phyloP scores from a whole-genome alignment of 2,888 invertebrate genomes.

The Oxycera nigricornis region DNA sequence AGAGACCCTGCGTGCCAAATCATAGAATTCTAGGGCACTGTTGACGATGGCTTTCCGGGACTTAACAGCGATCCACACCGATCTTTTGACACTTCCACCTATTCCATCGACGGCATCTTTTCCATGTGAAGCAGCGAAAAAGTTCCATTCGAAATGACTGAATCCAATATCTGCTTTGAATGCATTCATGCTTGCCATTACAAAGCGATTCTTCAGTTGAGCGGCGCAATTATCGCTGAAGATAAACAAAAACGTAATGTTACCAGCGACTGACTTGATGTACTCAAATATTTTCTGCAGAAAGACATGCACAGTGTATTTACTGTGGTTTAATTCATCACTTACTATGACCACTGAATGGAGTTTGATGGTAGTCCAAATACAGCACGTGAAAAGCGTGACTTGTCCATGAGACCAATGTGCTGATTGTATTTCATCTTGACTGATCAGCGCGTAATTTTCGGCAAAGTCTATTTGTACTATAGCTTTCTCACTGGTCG shows the following conservation, averaged over 20 bases:
- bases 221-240: constrained; percentile 47
- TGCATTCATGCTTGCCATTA: constrained; percentile 49
- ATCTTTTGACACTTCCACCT: constrained; percentile 47
- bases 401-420: constrained; percentile 29
- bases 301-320: not conserved
- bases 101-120: constrained; percentile 50
- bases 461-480: not conserved
- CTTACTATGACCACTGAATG: constrained; percentile 8
- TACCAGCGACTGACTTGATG: constrained; percentile 43
- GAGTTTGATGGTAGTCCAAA: constrained; percentile 28
- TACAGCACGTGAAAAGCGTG: constrained; percentile 21
- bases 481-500: not conserved
- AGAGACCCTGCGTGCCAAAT: not conserved
- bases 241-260: constrained; percentile 46
- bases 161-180: constrained; percentile 46
- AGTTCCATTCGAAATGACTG: constrained; percentile 48
- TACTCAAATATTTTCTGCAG: constrained; percentile 41
- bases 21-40: not conserved
- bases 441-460: not conserved
- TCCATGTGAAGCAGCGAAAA: constrained; percentile 48
- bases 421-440: not conserved
- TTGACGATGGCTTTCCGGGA: constrained; percentile 42
- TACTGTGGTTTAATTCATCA: constrained; percentile 30
- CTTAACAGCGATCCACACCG: constrained; percentile 46
- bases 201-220: constrained; percentile 49